Conservation (phyloP, 1,140 invertebrate species). For the Radopholus similis region DNA sequence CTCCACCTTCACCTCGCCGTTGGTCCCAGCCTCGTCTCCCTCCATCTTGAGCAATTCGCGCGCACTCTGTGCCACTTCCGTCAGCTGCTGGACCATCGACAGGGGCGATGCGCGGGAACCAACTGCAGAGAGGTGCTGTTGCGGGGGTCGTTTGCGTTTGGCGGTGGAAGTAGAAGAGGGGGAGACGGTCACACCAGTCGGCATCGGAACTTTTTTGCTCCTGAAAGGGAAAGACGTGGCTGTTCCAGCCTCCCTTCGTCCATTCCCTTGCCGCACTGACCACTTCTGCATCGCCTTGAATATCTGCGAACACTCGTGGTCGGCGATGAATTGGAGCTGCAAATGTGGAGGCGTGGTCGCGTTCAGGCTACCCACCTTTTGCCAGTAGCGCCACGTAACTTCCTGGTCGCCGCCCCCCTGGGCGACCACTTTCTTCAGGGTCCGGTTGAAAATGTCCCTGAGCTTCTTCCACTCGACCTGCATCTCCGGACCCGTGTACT, state of each 20-base stretch:
- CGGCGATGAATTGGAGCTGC: slow-evolving; percentile 17
- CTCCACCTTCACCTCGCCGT: background rate
- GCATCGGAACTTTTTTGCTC: background rate
- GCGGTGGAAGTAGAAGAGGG: background rate
- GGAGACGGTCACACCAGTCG: background rate
- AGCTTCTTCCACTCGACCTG: slow-evolving; percentile 38
- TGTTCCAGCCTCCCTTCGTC: background rate
- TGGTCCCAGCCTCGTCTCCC: background rate
- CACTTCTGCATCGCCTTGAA: slow-evolving; percentile 4
- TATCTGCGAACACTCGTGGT: slow-evolving; percentile 17
- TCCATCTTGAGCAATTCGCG: slow-evolving; percentile 2
- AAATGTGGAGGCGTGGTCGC: background rate
- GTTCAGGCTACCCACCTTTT: slow-evolving; percentile 6
- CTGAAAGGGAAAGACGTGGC: background rate
- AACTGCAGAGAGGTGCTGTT: background rate
- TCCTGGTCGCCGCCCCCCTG: slow-evolving; percentile 8
- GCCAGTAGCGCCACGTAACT: slow-evolving; percentile 35
- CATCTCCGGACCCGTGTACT: slow-evolving; percentile 26
- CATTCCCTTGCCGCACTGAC: background rate
- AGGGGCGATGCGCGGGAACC: background rate
- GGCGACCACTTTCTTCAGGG: slow-evolving; percentile 25
- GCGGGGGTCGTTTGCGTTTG: background rate
- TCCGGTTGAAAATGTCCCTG: slow-evolving; percentile 33
- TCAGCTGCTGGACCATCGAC: slow-evolving; percentile 14
- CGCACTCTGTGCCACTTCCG: slow-evolving; percentile 17